Conservation (phyloP, 2,113 vertebrate genomes). For the Alouatta palliata region DNA sequence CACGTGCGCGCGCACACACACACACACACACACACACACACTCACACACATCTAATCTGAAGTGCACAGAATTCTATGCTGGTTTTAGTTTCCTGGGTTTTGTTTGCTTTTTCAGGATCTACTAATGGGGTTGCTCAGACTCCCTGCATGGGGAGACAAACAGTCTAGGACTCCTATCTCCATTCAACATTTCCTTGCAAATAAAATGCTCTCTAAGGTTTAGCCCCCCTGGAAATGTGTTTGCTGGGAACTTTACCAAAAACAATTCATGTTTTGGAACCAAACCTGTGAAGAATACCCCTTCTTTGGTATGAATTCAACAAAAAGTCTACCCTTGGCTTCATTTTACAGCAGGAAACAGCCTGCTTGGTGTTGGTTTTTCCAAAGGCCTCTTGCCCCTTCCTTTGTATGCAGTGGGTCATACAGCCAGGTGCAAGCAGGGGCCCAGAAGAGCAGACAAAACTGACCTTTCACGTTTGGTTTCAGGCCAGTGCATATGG, state of each 20-base stretch:
- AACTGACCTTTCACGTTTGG: constrained; percentile 78
- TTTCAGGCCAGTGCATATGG: constrained; percentile 24
- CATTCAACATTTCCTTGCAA: neutral
- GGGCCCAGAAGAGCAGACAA: neutral
- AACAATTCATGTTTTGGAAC: neutral
- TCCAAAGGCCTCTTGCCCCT: neutral
- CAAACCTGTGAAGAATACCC: neutral
- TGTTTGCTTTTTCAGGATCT: neutral
- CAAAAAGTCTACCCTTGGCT: neutral
- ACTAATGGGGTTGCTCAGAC: neutral
- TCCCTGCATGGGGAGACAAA: neutral
- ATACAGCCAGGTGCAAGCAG: constrained; percentile 66
- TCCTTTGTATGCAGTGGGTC: constrained; percentile 30
- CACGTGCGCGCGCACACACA: too few species aligned
- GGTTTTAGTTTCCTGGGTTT: neutral
- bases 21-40: too few species aligned
- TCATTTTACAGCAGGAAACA: constrained; percentile 50
- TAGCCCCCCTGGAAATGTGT: neutral
- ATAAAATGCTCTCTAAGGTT: neutral
- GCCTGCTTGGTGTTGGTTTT: constrained; percentile 43
- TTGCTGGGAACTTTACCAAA: neutral
- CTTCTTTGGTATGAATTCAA: constrained; percentile 1
- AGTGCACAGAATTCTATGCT: neutral
- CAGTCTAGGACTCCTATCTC: neutral
- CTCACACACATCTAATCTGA: neutral